Base-by-base conservation (phyloP, 2,113 vertebrate species). In the Ophiodon elongatus region DNA sequence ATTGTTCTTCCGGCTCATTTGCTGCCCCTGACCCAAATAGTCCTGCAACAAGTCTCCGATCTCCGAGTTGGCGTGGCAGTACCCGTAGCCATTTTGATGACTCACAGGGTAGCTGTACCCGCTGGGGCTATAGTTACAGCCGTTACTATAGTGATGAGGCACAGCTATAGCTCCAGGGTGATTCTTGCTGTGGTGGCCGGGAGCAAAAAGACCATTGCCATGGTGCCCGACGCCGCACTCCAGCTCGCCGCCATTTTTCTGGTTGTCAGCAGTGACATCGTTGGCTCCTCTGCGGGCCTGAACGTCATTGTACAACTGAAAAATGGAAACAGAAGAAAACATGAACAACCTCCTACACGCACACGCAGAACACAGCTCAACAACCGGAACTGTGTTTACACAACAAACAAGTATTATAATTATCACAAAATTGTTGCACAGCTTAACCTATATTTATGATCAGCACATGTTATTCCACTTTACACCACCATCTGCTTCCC, bases 221-320 rank as follows among this genome's bases (percentile, higher is more conserved):
- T 92, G 92, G 83, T 91, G 93, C 83, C 62, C 57, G 0, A 93
- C 79, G 83, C 94, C 91, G 73, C 93, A 92, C 67, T 94, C 94
- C 59, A 93, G 76, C 37, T 86, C 76, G 69, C 90, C 85, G 70
- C 87, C 93, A 64, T 93, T 94, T 87, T 91, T 87, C 43, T 82
- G 88, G 65, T 93, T 94, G 79, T 94, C 94, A 35, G 76, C 45
- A 23, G 89, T 4, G 2, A 80, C 90, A 74, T 96, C 94, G 31
- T 89, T 96, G 79, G 87, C 95, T 89, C 97, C 96, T 81, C 97
- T 96, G 85, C 97, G 95, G 83, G 98, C 96, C 92, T 97, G 97
- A 84, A 99, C 98, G 88, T 97, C 97, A 88, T 95, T 97, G 93
- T 98, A 99, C 89, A 99, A 95, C 98, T 99, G 90, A 86, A 92